A percentile compares a stretch with the other conserved stretches of the same genome.
Conservation (phyloP, 2,888 invertebrate genomes). For the Teleogryllus oceanicus region DNA sequence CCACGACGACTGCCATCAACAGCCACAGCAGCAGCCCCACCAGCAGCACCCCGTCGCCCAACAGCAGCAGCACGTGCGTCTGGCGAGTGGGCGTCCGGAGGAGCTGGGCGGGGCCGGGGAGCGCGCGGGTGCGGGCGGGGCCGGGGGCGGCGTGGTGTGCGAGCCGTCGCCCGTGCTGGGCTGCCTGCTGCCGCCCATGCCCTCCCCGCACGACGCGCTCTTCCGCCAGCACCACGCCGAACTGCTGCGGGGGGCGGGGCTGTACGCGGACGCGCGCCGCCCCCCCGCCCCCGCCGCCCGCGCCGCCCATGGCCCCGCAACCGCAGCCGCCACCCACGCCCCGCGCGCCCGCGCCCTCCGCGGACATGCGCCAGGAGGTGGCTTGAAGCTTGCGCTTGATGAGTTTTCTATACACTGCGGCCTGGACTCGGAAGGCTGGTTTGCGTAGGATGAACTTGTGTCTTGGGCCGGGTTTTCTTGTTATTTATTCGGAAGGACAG, state of each 20-base stretch:
- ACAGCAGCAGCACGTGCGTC: conserved; percentile 21
- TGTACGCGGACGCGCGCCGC: conserved; percentile 31
- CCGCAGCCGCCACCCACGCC: background rate
- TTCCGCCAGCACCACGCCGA: conserved; percentile 33
- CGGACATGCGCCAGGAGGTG: conserved; percentile 30
- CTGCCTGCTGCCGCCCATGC: conserved; percentile 27
- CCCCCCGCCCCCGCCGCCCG: background rate
- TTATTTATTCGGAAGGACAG: too few species aligned
- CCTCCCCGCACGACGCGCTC: conserved; percentile 27
- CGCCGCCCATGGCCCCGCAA: background rate
- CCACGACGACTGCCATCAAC: conserved; percentile 27
- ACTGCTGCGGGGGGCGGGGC: conserved; percentile 29
- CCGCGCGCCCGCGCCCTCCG: background rate
- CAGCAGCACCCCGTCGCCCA: too few species aligned
- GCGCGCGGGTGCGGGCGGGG: conserved; percentile 27
- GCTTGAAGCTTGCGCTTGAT: conserved; percentile 18
- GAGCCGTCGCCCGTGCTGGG: conserved; percentile 29
- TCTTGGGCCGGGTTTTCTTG: too few species aligned
- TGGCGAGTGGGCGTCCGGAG: conserved; percentile 23
- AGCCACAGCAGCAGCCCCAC: conserved; percentile 23
- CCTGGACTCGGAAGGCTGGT: too few species aligned
- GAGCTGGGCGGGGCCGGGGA: conserved; percentile 30
- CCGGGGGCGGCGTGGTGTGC: conserved; percentile 28
- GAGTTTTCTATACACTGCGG: too few species aligned
- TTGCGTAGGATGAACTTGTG: too few species aligned